Conservation (phyloP, 2,113 vertebrate genomes). For the Pteronura brasiliensis region DNA sequence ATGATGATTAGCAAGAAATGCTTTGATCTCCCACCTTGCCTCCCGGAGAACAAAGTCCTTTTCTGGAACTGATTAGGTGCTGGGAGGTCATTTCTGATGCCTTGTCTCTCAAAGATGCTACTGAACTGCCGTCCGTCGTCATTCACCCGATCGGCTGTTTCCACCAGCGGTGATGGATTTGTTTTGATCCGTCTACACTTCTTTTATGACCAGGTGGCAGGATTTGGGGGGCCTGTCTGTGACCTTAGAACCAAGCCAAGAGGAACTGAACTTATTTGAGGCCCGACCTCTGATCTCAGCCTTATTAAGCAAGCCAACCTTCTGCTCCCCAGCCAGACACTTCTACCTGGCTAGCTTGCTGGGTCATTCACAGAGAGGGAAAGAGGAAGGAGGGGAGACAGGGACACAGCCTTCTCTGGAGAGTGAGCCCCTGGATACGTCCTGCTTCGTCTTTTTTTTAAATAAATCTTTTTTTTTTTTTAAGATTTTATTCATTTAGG, state of each 20-base stretch:
- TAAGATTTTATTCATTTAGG: too few relatives aligned
- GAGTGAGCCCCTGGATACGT: not conserved
- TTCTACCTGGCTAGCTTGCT: not conserved
- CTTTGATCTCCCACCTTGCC: conserved; percentile 66
- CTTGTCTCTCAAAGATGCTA: conserved; percentile 22
- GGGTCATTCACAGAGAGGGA: not conserved
- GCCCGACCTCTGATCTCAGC: not conserved
- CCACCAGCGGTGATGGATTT: not conserved
- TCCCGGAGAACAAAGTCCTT: conserved; percentile 11
- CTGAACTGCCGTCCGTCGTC: not conserved
- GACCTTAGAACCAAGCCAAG: not conserved
- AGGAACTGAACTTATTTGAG: not conserved
- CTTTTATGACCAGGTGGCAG: conserved; percentile 49
- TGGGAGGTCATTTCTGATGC: not conserved
- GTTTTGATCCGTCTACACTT: conserved; percentile 28
- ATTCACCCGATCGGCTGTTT: not conserved
- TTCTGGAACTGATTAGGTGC: conserved; percentile 70
- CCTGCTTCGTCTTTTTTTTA: not conserved
- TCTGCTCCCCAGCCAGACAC: not conserved
- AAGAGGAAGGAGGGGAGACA: not conserved
- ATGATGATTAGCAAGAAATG: conserved; percentile 46
- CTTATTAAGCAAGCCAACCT: not conserved
- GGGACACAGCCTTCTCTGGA: not conserved
- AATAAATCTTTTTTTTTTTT: too few relatives aligned
- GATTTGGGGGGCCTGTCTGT: not conserved